phyloP scores from a whole-genome alignment of 2,888 invertebrate species.

The Apodemia zela region DNA sequence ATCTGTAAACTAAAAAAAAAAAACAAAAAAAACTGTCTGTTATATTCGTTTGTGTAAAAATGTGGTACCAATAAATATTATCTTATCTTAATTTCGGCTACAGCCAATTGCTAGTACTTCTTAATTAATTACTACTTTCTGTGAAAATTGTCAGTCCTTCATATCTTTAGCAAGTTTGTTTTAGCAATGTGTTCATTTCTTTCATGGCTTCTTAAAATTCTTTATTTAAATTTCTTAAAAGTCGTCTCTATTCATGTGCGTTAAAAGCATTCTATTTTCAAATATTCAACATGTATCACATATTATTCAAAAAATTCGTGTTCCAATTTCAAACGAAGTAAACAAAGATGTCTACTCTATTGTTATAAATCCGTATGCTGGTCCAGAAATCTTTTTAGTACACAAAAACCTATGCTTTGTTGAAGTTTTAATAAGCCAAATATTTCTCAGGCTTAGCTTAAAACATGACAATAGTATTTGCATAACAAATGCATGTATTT shows the following conservation, averaged over 20 bases:
- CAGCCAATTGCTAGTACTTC: no score
- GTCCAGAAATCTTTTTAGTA: conserved; percentile 3
- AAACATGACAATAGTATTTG: conserved; percentile 11
- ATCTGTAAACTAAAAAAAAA: no score
- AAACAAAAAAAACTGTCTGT: no score
- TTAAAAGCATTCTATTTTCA: neutral
- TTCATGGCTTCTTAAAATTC: no score
- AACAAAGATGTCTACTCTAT: conserved; percentile 12
- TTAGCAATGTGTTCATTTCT: no score
- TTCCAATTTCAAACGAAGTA: conserved; percentile 8
- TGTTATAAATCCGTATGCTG: conserved; percentile 1
- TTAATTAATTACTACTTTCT: no score
- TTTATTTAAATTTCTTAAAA: conserved; percentile 3
- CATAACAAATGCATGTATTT: neutral
- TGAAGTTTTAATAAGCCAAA: conserved; percentile 7
- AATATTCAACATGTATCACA: conserved; percentile 7
- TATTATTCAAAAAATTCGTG: conserved; percentile 5
- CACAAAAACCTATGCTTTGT: conserved; percentile 9
- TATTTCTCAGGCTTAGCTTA: conserved; percentile 6
- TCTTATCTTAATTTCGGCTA: no score
- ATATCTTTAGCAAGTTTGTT: no score
- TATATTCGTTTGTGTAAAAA: no score
- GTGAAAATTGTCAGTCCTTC: no score
- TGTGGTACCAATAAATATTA: no score
- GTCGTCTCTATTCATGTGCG: neutral